Evolutionary conservation across 2,113 vertebrate genomes (phyloP).

Genomic region (Jaculus jaculus): DNA sequence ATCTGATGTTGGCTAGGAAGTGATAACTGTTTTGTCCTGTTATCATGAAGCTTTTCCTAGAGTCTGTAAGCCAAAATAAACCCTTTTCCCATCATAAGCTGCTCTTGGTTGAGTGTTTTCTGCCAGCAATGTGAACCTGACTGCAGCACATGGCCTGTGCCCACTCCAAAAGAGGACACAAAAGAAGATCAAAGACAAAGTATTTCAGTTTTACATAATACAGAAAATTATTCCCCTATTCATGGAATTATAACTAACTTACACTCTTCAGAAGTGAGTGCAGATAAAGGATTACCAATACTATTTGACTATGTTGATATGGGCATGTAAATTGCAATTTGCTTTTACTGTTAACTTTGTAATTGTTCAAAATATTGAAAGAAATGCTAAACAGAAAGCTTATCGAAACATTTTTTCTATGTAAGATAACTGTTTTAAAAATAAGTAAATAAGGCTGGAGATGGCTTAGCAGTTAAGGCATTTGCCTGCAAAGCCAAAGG

Average conservation of each 20-base stretch:
- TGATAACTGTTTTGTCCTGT: no score
- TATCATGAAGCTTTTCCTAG: no score
- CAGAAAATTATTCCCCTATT: background rate
- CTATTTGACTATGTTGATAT: background rate
- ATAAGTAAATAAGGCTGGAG: no score
- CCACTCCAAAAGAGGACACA: background rate
- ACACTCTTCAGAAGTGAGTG: background rate
- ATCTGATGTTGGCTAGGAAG: no score
- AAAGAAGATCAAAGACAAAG: background rate
- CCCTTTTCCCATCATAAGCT: no score
- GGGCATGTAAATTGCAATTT: background rate
- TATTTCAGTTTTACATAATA: background rate
- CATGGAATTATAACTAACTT: background rate
- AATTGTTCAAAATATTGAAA: constrained; percentile 11
- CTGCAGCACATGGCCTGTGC: no score
- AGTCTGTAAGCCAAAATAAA: no score
- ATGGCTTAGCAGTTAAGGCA: no score
- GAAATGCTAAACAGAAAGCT: background rate
- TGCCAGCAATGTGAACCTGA: no score
- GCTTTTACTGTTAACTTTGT: background rate
- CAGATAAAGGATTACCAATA: background rate
- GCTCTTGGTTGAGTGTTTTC: no score
- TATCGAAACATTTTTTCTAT: background rate
- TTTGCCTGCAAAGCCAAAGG: no score
- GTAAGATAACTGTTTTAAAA: no score